Evolutionary conservation across 2,113 vertebrate genomes (phyloP).

Genomic region (Indicator maculatus): DNA sequence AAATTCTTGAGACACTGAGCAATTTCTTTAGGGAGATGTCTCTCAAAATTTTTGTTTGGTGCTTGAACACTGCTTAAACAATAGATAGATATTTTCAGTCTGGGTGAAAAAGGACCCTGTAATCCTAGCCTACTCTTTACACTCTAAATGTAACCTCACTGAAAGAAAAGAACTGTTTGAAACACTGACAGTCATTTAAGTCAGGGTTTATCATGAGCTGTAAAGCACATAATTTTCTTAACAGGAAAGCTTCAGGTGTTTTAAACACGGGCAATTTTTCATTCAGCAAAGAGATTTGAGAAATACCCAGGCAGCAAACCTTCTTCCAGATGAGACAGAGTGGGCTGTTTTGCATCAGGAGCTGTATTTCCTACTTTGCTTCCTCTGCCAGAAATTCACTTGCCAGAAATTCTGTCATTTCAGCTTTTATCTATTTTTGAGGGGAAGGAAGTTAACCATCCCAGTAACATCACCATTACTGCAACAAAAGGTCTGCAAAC

Average conservation of each 20-base stretch:
- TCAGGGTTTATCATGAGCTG: conserved; percentile 12
- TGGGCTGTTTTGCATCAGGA: conserved; percentile 41
- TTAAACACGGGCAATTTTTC: conserved; percentile 23
- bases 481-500: neutral
- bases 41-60: neutral
- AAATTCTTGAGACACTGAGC: neutral
- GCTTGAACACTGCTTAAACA: neutral
- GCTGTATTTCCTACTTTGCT: conserved; percentile 43
- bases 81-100: neutral
- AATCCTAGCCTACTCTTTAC: neutral
- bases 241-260: conserved; percentile 1
- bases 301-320: conserved; percentile 17
- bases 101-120: neutral
- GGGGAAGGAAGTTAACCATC: conserved; percentile 21
- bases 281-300: neutral
- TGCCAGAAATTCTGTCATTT: conserved; percentile 53
- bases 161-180: neutral
- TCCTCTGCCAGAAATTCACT: conserved; percentile 40
- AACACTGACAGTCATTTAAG: neutral
- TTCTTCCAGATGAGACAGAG: conserved; percentile 17
- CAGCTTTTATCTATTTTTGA: conserved; percentile 20
- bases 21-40: neutral
- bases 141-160: neutral
- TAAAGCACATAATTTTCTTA: conserved; percentile 20
- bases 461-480: neutral